Evolutionary conservation across 2,797 vertebrate species (phyloP).

Genomic region (Cottoperca gobio): DNA sequence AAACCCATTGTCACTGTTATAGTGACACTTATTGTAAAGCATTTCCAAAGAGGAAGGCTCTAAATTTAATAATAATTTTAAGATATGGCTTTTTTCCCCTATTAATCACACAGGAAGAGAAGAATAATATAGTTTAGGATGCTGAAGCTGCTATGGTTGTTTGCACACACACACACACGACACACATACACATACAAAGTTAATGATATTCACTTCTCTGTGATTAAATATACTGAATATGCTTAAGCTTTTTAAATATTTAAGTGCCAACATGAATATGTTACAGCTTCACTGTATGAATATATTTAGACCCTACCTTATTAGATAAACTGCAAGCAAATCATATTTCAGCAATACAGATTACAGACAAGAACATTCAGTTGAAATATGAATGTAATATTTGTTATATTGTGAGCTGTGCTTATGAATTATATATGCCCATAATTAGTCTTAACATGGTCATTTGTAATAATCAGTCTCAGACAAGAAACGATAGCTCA

Average conservation of each 20-base stretch:
- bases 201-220: constrained; percentile 27
- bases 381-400: constrained; percentile 62
- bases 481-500: constrained; percentile 52
- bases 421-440: constrained; percentile 61
- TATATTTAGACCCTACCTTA: constrained; percentile 48
- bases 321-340: constrained; percentile 65
- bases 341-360: constrained; percentile 62
- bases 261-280: constrained; percentile 59
- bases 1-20: constrained; percentile 6
- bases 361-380: constrained; percentile 54
- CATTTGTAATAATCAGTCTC: constrained; percentile 73
- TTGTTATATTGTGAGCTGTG: constrained; percentile 56
- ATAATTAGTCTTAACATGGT: constrained; percentile 65
- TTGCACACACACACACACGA: not conserved
- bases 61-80: not conserved
- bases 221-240: constrained; percentile 64
- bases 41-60: not conserved
- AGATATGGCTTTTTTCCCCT: not conserved
- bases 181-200: not conserved
- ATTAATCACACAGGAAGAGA: constrained; percentile 6
- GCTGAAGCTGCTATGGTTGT: not conserved
- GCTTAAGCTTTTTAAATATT: constrained; percentile 54
- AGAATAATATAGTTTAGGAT: not conserved
- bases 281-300: constrained; percentile 45
- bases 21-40: not conserved